Evolutionary conservation across 2,888 invertebrate genomes (phyloP), one percentile per base, ranked within the genome.

Genomic region (Melanostoma mellinum): DNA sequence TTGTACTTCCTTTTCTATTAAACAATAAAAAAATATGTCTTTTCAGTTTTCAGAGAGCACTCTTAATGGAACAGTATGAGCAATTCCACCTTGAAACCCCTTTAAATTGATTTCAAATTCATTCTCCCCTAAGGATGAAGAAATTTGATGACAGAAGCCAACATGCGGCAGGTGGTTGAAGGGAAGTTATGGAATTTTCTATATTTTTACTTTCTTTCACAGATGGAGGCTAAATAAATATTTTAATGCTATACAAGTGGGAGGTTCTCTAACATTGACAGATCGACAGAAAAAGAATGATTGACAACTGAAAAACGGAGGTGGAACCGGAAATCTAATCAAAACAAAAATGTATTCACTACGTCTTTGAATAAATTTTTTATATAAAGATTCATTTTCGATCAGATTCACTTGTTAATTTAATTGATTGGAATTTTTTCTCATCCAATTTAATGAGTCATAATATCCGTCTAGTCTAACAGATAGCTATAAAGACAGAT

Each of bases 201-300:
- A 20, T 20, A 35, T 42, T 36, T 61, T 53, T 61, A 53, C 35
- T 10, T 50, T 4, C 58, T 40, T 42, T 44, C 20, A 4, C 42
- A 32, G 10, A 33, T 60, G 65, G 73, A 78, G 78, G 78, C 63
- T 48, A 20, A 53, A 38, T 58, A 46, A 53, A 40, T 33, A 52
- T 72, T 46, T 42, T 46, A 71, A 46, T 61, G 53, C 30, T 32
- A 55, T 0, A 53, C 35, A 44, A 58, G 55, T 46, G 50, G 71
- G 61, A 52, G 72, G 53, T 44, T 10, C 5, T 10, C 20, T 33
- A 30, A 32, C 8, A 74, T 52, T 60, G 60, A 56, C 55, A 71
- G 46, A 55, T 58, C 52, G 73, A 56, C 36, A 33, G 32, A 33
- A 46, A 3, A 10, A 8, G 30, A 36, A 20, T 35, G 46, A 61